These are phyloP conservation scores for Drosophila nigromelanica DNA, from an alignment of 1,140 invertebrate species.

Conservation along the genomic window DNA sequence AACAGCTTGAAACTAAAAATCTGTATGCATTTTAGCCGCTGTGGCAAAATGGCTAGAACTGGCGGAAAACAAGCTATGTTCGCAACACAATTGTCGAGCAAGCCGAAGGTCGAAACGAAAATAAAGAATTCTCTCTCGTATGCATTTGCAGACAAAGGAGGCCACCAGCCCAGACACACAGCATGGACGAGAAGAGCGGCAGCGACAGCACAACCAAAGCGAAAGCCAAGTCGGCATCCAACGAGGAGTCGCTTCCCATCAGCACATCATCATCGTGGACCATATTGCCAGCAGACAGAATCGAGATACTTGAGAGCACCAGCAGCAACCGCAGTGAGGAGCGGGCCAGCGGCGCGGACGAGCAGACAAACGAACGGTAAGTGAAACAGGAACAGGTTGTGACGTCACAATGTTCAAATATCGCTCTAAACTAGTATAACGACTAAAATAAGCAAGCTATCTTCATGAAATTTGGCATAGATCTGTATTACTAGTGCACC, in stretches of 20 bases:
- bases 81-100: neutral
- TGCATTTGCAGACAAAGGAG: slow-evolving; percentile 41
- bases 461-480: too few species aligned
- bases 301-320: slow-evolving; percentile 36
- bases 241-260: slow-evolving; percentile 26
- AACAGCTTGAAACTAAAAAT: too few species aligned
- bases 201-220: slow-evolving; percentile 18
- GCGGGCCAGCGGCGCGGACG: slow-evolving; percentile 17
- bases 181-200: slow-evolving; percentile 37
- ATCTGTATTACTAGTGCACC: too few species aligned
- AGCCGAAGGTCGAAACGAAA: slow-evolving; percentile 33
- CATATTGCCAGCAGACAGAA: slow-evolving; percentile 46
- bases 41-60: neutral
- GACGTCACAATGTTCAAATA: too few species aligned
- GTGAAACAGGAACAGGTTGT: neutral
- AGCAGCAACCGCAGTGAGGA: slow-evolving; percentile 8
- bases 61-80: neutral
- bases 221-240: slow-evolving; percentile 9
- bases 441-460: neutral
- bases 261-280: slow-evolving; percentile 59
- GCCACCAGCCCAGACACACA: slow-evolving; percentile 26
- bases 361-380: slow-evolving; percentile 58
- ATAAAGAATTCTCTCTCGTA: slow-evolving; percentile 24
- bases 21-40: too few species aligned
- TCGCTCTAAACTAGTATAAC: too few species aligned